Evolutionary conservation across 2,797 vertebrate species (phyloP).

Genomic region (Eulemur mongoz): DNA sequence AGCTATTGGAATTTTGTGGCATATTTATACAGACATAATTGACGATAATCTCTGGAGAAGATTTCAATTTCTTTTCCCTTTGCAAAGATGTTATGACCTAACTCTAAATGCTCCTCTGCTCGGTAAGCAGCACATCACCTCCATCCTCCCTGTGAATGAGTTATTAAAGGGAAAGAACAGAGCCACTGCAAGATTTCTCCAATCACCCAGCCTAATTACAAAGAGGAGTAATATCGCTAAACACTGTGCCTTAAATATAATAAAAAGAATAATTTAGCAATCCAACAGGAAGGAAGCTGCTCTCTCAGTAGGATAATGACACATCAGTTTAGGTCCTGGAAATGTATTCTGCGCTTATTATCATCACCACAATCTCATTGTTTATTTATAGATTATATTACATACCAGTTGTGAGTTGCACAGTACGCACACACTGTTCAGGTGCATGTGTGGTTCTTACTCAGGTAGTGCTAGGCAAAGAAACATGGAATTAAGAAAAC

Average conservation of each 20-base stretch:
- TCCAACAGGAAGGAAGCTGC: background rate
- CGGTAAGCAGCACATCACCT: background rate
- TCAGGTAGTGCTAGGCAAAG: background rate
- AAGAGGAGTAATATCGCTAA: slow-evolving; percentile 36
- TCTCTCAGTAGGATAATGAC: background rate
- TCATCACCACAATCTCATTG: background rate
- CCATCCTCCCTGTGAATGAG: background rate
- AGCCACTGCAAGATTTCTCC: slow-evolving; percentile 26
- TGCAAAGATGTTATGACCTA: slow-evolving; percentile 37
- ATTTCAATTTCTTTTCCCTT: slow-evolving; percentile 58
- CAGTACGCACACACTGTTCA: background rate
- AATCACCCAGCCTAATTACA: slow-evolving; percentile 39
- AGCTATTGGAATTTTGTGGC: background rate
- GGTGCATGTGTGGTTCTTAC: background rate
- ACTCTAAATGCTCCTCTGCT: background rate
- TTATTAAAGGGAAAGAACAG: slow-evolving; percentile 32
- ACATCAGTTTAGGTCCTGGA: background rate
- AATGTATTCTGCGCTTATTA: background rate
- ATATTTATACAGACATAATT: background rate
- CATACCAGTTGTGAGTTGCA: background rate
- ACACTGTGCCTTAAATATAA: slow-evolving; percentile 36
- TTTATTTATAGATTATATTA: background rate
- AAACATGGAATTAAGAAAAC: background rate
- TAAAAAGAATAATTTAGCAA: slow-evolving; percentile 41
- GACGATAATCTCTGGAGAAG: slow-evolving; percentile 26